A percentile compares a stretch with the other conserved stretches of the same genome.
These are phyloP conservation scores for Aethes cnicana DNA, from an alignment of 2,888 invertebrate genomes.

Conservation along the genomic window DNA sequence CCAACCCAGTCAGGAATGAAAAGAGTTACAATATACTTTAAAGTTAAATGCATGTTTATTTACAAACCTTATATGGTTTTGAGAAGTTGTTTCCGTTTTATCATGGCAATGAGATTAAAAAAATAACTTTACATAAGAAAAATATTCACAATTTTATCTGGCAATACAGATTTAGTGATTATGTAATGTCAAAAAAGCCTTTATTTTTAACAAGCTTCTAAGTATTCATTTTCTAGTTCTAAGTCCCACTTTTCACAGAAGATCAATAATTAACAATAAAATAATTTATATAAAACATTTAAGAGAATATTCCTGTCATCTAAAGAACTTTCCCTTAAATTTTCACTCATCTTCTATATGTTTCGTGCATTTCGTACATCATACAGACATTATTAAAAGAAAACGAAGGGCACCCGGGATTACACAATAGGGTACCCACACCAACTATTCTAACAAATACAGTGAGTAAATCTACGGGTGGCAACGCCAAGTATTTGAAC, in stretches of 20 bases:
- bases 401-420: conserved; percentile 80
- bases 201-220: conserved; percentile 55
- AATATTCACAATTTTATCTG: conserved; percentile 83
- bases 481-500: conserved; percentile 52
- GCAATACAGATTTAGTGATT: conserved; percentile 78
- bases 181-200: conserved; percentile 75
- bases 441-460: conserved; percentile 81
- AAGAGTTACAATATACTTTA: no score
- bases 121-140: conserved; percentile 77
- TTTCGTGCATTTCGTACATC: conserved; percentile 94
- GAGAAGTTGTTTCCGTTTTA: conserved; percentile 57
- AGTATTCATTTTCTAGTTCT: conserved; percentile 72
- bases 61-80: conserved; percentile 66
- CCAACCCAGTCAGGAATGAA: no score
- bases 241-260: conserved; percentile 76
- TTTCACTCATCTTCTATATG: conserved; percentile 89
- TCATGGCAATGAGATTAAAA: conserved; percentile 60
- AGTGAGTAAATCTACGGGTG: conserved; percentile 76
- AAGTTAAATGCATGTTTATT: conserved; percentile 77
- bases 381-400: conserved; percentile 85
- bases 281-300: conserved; percentile 76
- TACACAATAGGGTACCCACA: conserved; percentile 79
- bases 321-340: conserved; percentile 61
- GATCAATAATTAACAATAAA: conserved; percentile 73
- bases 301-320: conserved; percentile 63